phyloP scores from a whole-genome alignment of 2,888 invertebrate species.

The Torymus tubicola region DNA sequence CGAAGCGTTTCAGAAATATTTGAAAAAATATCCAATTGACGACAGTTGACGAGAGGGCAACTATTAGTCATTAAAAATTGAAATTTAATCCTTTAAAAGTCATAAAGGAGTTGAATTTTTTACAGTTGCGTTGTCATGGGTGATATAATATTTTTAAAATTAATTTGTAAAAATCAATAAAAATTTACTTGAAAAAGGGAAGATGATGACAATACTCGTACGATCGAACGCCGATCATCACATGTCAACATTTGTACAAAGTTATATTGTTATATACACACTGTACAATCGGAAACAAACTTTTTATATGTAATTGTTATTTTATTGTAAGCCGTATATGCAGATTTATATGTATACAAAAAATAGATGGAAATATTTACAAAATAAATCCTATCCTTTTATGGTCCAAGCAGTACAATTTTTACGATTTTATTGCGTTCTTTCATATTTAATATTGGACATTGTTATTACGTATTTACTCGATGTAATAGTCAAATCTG shows the following conservation, averaged over 20 bases:
- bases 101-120: conserved; percentile 10
- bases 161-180: background rate
- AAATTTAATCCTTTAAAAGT: conserved; percentile 26
- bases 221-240: conserved; percentile 3
- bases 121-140: conserved; percentile 5
- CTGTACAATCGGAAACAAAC: conserved; percentile 47
- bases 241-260: conserved; percentile 45
- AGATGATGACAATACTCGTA: conserved; percentile 46
- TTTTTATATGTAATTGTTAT: conserved; percentile 54
- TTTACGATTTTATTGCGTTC: no score
- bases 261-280: conserved; percentile 43
- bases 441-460: no score
- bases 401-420: no score
- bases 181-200: conserved; percentile 2
- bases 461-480: no score
- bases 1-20: conserved; percentile 86
- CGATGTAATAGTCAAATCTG: no score
- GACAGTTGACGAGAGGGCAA: conserved; percentile 60
- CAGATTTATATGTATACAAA: conserved; percentile 54
- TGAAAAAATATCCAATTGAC: conserved; percentile 75
- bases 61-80: conserved; percentile 10
- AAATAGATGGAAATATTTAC: conserved; percentile 34
- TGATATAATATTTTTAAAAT: conserved; percentile 31
- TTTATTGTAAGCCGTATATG: conserved; percentile 27
- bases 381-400: conserved; percentile 44